phyloP scores from a whole-genome alignment of 2,888 invertebrate genomes.

The Caenorhabditis angaria region DNA sequence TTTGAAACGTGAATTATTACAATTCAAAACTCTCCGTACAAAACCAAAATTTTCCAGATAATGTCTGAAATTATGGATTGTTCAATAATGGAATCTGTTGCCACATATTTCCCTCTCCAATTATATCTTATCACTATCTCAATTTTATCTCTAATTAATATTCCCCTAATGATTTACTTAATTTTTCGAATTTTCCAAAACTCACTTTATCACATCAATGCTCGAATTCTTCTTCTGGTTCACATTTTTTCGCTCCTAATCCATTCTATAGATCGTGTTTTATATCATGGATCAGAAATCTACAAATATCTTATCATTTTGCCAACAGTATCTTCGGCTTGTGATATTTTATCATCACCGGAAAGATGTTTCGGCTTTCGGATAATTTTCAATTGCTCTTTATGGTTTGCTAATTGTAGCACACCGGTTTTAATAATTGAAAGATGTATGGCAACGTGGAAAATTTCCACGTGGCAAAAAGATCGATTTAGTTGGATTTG shows the following conservation, averaged over 20 bases:
- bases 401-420: neutral
- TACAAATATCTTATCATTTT: neutral
- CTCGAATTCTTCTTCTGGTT: neutral
- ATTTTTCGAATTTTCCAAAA: neutral
- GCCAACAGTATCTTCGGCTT: neutral
- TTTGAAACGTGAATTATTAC: too few species aligned
- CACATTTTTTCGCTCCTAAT: neutral
- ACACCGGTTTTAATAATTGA: neutral
- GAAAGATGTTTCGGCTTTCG: neutral
- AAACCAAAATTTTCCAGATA: too few species aligned
- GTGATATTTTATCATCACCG: neutral
- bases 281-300: neutral
- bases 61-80: too few species aligned
- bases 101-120: neutral
- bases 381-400: neutral
- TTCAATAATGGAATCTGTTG: neutral
- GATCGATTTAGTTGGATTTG: neutral
- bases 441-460: neutral
- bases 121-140: neutral
- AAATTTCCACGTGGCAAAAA: neutral
- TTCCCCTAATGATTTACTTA: neutral
- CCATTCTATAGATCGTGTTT: neutral
- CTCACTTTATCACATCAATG: neutral
- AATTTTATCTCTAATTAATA: neutral
- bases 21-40: too few species aligned